These are phyloP conservation scores for Plectropomus leopardus DNA, from an alignment of 2,113 vertebrate genomes.

Conservation along the genomic window DNA sequence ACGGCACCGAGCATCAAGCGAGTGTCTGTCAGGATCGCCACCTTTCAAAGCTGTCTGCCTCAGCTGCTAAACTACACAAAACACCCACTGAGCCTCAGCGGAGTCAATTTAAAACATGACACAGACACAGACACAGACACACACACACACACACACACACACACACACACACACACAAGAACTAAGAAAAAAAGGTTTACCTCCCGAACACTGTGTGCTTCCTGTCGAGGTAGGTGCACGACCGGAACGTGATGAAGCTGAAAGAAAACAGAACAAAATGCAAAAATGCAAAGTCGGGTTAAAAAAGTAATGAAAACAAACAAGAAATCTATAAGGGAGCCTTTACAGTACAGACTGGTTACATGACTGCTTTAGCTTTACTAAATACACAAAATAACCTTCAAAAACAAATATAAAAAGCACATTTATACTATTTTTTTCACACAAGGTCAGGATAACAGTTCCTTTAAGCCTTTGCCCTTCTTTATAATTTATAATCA, in stretches of 20 bases:
- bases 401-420: neutral
- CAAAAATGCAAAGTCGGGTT: too few relatives aligned
- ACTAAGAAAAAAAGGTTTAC: slow-evolving; percentile 75
- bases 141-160: too few relatives aligned
- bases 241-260: slow-evolving; percentile 98
- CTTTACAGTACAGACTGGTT: neutral
- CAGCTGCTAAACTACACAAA: neutral
- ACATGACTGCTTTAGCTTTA: neutral
- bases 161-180: neutral
- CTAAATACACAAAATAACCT: neutral
- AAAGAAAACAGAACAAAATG: slow-evolving; percentile 26
- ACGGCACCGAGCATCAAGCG: neutral
- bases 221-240: slow-evolving; percentile 94
- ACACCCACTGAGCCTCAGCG: neutral
- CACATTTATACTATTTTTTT: neutral
- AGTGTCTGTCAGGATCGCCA: slow-evolving; percentile 4
- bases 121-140: too few relatives aligned
- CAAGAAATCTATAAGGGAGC: neutral
- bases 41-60: slow-evolving; percentile 1
- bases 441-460: neutral
- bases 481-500: too few relatives aligned
- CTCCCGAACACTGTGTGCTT: slow-evolving; percentile 98
- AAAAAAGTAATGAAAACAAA: neutral
- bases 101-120: neutral
- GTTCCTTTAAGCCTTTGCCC: too few relatives aligned